Percentiles rank a stretch among this genome's conserved stretches.
Conservation (phyloP, 2,113 vertebrate genomes). For the Neodontobutis hainanensis region DNA sequence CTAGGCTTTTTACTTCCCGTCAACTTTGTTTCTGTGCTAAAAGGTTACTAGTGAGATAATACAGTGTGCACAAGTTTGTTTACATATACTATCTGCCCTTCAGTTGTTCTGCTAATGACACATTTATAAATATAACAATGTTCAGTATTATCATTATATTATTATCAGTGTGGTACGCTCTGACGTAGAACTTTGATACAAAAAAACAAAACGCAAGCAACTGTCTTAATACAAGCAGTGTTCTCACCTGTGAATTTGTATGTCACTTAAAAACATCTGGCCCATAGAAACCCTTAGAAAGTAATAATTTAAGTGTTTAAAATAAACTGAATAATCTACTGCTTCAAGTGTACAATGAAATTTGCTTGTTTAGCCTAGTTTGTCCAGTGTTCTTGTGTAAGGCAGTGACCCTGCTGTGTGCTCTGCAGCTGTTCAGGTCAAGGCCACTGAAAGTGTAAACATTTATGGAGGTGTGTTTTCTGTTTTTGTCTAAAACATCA, state of each 20-base stretch:
- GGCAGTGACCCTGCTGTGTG: neutral
- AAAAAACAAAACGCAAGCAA: too few relatives aligned
- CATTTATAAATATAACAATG: neutral
- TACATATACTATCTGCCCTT: neutral
- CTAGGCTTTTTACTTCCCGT: neutral
- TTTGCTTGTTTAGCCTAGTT: constrained; percentile 1
- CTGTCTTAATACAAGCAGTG: too few relatives aligned
- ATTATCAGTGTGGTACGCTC: too few relatives aligned
- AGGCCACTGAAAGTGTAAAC: constrained; percentile 1
- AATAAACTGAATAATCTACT: neutral
- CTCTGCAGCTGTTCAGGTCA: constrained; percentile 28
- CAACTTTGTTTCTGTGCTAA: neutral
- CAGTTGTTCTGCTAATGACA: neutral
- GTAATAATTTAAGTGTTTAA: neutral
- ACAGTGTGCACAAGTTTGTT: neutral
- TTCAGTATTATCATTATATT: too few relatives aligned
- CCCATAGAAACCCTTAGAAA: too few relatives aligned
- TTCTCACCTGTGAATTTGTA: too few relatives aligned
- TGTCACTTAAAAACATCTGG: too few relatives aligned
- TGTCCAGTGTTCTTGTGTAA: constrained; percentile 2
- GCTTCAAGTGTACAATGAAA: neutral
- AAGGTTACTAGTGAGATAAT: neutral
- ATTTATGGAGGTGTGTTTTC: constrained; percentile 5
- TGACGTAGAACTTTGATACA: too few relatives aligned
- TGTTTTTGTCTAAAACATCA: neutral